Evolutionary conservation across 2,113 vertebrate genomes (phyloP).

Genomic region (Artemisiospiza belli): DNA sequence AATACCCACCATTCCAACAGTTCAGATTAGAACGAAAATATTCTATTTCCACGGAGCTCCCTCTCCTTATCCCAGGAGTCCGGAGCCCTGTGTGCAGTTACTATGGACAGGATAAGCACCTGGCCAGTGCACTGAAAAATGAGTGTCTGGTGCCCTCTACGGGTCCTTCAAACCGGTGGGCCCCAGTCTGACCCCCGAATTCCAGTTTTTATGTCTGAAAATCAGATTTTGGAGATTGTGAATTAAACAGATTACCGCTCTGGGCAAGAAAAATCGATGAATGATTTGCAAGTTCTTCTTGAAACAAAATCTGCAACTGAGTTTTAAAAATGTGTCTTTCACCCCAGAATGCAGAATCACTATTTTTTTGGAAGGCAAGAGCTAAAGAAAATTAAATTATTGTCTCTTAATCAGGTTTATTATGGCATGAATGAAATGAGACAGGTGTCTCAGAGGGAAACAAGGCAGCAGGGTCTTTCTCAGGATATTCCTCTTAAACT

Average conservation of each 20-base stretch:
- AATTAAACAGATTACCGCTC: neutral
- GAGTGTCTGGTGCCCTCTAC: constrained; percentile 67
- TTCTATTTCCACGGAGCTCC: neutral
- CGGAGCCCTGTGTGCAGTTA: neutral
- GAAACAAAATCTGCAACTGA: neutral
- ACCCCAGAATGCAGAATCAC: neutral
- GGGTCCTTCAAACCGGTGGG: neutral
- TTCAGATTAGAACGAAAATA: neutral
- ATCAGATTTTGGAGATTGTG: neutral
- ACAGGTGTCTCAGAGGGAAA: neutral
- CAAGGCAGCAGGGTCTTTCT: neutral
- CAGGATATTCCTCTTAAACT: neutral
- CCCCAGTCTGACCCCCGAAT: neutral
- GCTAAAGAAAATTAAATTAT: neutral
- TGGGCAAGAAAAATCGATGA: neutral
- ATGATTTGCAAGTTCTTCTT: neutral
- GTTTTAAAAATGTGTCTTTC: neutral
- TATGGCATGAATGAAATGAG: neutral
- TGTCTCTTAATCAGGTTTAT: neutral
- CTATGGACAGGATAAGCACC: neutral
- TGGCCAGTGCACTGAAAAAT: constrained; percentile 30
- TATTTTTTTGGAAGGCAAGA: neutral
- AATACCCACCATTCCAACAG: neutral
- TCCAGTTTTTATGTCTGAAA: neutral
- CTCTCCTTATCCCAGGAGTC: neutral